Conservation (phyloP, 2,888 invertebrate genomes). For the Trisateles emortualis region DNA sequence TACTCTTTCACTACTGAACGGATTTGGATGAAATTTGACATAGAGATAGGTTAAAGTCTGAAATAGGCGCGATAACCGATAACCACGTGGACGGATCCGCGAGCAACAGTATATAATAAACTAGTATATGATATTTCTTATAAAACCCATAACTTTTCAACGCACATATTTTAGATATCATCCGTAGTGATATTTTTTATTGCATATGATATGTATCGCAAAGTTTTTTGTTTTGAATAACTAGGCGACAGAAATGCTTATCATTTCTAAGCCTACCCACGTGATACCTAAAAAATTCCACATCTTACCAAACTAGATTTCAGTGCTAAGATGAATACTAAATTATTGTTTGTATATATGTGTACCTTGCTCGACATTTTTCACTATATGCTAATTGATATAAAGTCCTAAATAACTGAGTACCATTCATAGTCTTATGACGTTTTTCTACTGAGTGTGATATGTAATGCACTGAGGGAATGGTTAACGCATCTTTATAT, state of each 20-base stretch:
- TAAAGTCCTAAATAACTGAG: too few species aligned
- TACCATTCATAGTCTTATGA: too few species aligned
- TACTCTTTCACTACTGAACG: too few species aligned
- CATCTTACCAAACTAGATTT: constrained; percentile 39
- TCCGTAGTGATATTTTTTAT: constrained; percentile 39
- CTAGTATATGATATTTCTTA: too few species aligned
- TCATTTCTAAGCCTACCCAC: constrained; percentile 39
- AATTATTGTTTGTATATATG: constrained; percentile 9
- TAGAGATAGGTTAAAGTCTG: too few species aligned
- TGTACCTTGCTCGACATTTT: too few species aligned
- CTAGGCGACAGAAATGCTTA: constrained; percentile 41
- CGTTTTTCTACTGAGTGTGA: too few species aligned
- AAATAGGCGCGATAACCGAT: too few species aligned
- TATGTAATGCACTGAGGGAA: constrained; percentile 17
- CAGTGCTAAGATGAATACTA: constrained; percentile 45
- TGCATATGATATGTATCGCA: constrained; percentile 33
- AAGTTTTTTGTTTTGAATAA: constrained; percentile 39
- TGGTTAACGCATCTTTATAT: constrained; percentile 19
- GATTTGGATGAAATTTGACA: too few species aligned
- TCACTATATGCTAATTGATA: too few species aligned
- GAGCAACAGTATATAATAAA: too few species aligned
- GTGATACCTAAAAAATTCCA: constrained; percentile 30
- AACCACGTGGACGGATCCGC: too few species aligned
- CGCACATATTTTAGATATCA: constrained; percentile 22
- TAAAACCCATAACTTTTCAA: constrained; percentile 11